Conservation (phyloP, 1,140 invertebrate genomes). For the Batillaria attramentaria region DNA sequence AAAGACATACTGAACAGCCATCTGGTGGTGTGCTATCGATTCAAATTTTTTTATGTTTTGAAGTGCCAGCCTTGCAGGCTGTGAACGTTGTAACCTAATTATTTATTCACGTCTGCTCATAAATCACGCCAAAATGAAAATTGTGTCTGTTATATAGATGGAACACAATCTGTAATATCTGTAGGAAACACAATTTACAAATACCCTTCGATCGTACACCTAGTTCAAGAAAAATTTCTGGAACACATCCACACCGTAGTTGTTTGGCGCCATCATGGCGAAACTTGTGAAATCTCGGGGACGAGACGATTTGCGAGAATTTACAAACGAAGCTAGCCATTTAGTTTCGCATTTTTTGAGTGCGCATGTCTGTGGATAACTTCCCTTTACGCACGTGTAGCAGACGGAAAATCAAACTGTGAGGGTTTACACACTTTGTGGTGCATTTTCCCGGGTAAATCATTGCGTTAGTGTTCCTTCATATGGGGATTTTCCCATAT, state of each 20-base stretch:
- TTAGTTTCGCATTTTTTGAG: not conserved
- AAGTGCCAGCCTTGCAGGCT: not conserved
- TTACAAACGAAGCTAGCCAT: not conserved
- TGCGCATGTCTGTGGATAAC: not conserved
- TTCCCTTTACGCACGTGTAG: not conserved
- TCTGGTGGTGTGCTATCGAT: not conserved
- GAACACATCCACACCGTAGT: constrained; percentile 26
- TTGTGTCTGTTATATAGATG: not conserved
- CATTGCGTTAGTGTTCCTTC: no score
- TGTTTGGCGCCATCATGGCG: constrained; percentile 62
- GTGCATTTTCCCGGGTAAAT: no score
- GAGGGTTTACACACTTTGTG: not conserved
- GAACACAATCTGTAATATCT: not conserved
- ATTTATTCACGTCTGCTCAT: constrained; percentile 14
- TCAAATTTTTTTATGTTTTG: not conserved
- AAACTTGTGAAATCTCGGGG: constrained; percentile 36
- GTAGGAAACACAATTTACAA: not conserved
- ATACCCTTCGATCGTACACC: constrained; percentile 5
- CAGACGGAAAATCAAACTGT: not conserved
- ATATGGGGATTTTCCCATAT: no score
- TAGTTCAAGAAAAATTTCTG: not conserved
- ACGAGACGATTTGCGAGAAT: constrained; percentile 8
- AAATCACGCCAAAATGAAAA: not conserved
- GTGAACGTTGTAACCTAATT: constrained; percentile 10
- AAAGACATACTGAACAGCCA: not conserved